Conservation (phyloP, 2,888 invertebrate species). For the Tipula helvola region DNA sequence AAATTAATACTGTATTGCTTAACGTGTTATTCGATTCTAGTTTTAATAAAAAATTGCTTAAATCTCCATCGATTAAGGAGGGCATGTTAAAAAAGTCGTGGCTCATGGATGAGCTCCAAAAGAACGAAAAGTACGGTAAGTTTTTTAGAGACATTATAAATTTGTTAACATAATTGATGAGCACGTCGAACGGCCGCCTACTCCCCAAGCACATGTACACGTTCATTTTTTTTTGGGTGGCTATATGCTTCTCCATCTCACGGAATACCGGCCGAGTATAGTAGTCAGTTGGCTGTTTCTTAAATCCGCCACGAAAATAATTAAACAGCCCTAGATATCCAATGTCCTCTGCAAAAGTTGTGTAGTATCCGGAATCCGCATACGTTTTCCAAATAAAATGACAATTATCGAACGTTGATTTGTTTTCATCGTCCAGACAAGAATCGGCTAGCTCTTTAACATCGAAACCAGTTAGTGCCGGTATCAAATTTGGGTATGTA, state of each 20-base stretch:
- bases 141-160: slow-evolving; percentile 45
- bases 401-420: slow-evolving; percentile 59
- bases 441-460: slow-evolving; percentile 47
- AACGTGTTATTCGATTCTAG: slow-evolving; percentile 29
- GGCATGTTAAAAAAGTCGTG: slow-evolving; percentile 78
- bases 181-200: slow-evolving; percentile 52
- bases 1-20: slow-evolving; percentile 52
- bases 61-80: slow-evolving; percentile 50
- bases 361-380: slow-evolving; percentile 56
- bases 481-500: slow-evolving; percentile 81
- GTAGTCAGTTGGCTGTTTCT: slow-evolving; percentile 70
- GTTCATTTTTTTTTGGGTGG: slow-evolving; percentile 48
- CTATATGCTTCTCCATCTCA: slow-evolving; percentile 53
- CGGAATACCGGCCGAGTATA: slow-evolving; percentile 64
- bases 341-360: slow-evolving; percentile 74
- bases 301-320: slow-evolving; percentile 64
- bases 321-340: slow-evolving; percentile 69
- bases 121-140: slow-evolving; percentile 63
- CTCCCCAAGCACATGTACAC: slow-evolving; percentile 57
- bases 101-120: slow-evolving; percentile 72
- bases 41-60: slow-evolving; percentile 17
- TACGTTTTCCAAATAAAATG: slow-evolving; percentile 76
- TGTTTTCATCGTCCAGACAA: slow-evolving; percentile 46
- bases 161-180: slow-evolving; percentile 57
- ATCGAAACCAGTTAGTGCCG: slow-evolving; percentile 61